phyloP scores from a whole-genome alignment of 2,888 invertebrate genomes.

The Zeuzera pyrina region DNA sequence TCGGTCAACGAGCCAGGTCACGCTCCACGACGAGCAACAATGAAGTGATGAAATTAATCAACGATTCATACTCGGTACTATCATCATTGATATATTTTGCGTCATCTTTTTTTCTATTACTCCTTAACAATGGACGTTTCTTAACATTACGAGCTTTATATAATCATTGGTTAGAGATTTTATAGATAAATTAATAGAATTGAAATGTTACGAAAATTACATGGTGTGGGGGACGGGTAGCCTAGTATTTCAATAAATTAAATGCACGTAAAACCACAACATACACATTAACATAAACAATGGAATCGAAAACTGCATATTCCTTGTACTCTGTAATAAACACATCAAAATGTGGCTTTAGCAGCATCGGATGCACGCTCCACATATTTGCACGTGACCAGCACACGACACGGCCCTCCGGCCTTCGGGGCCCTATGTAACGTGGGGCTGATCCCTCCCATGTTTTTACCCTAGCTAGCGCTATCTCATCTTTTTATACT shows the following conservation, averaged over 20 bases:
- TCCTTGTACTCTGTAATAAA: constrained; percentile 19
- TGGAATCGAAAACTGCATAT: constrained; percentile 19
- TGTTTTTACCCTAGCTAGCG: too few relatives aligned
- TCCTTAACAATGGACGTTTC: too few relatives aligned
- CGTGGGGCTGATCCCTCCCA: constrained; percentile 1
- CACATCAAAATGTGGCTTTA: constrained; percentile 20
- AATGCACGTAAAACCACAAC: too few relatives aligned
- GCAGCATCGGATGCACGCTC: constrained; percentile 28
- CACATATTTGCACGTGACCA: constrained; percentile 33
- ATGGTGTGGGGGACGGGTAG: too few relatives aligned
- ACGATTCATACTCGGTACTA: constrained; percentile 22
- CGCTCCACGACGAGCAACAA: constrained; percentile 47
- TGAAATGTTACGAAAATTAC: too few relatives aligned
- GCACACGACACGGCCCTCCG: constrained; percentile 14
- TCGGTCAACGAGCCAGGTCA: constrained; percentile 43
- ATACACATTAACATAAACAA: constrained; percentile 3
- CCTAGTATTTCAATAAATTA: too few relatives aligned
- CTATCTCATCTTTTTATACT: not conserved
- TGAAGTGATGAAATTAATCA: constrained; percentile 57
- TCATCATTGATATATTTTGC: constrained; percentile 11
- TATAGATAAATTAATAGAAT: too few relatives aligned
- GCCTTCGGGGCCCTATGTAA: constrained; percentile 6
- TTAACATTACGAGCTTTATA: too few relatives aligned
- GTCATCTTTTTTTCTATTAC: constrained; percentile 3
- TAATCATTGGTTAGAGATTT: too few relatives aligned